Base-by-base conservation (phyloP, 2,113 vertebrate genomes). In the Campylorhamphus procurvoides region DNA sequence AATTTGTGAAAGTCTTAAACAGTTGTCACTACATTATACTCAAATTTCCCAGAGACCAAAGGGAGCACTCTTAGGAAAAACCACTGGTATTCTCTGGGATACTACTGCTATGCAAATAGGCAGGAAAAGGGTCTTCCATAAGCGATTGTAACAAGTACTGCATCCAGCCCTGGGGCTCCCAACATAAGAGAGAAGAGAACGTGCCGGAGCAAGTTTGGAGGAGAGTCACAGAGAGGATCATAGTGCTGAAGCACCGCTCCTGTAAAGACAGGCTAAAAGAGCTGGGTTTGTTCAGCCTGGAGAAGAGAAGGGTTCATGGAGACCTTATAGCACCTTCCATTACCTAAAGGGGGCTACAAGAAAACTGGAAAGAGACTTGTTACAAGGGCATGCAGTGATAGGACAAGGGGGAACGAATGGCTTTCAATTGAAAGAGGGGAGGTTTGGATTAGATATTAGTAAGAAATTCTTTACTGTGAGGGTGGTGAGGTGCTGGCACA, bases 161-260 rank as follows among this genome's bases (percentile, higher is more conserved):
- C 12, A 69, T 47, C 29, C 47, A 40, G 55, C 55, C 69, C 79
- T 55, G 63, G n/a, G 24, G 29, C 11, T 29, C 23, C 20, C 47
- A n/a, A 3, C 24, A 31, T 3, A 37, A 18, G 14, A 40, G 0
- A 0, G 47, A 62, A 29, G 12, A 0, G 0, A 39, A 40, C 2
- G 14, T 31, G 17, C 39, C 62, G 71, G 29, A 42, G 20, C 0
- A 0, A 62, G 55, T 55, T 25, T 55, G 62, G n/a, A 68, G 29
- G 9, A 37, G 58, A 25, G 20, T 29, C 63, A 76, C 0, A 0
- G n/a, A 56, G 56, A 33, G 53, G 63, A 64, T 49, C 35, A 23
- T 35, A 18, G 20, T 35, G 14, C 40, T 62, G 55, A 35, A 49
- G 55, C 31, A 15, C 9, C 25, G 56, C 55, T 55, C 24, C 47